Base-by-base conservation (phyloP, 2,888 invertebrate species). In the Rhingia campestris region DNA sequence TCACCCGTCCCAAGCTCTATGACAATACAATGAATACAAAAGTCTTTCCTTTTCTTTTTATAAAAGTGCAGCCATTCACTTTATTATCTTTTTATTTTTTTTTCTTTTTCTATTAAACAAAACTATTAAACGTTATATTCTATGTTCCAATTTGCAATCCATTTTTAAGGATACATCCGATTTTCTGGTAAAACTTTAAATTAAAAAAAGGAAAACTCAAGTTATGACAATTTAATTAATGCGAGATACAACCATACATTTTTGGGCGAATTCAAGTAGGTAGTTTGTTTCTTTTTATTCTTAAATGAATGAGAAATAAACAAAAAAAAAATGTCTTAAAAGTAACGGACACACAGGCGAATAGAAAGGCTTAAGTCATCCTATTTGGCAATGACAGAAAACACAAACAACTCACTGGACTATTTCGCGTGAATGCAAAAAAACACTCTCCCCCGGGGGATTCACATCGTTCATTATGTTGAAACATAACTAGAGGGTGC, bases 1-100 rank as follows among this genome's bases (percentile, higher is more conserved):
- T 45, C 32, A 51, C 51, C 51, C n/a, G n/a, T n/a, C n/a, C n/a
- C n/a, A n/a, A 30, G 22, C 6, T n/a, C 7, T 30, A 7, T 22
- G n/a, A 3, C n/a, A 32, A 32, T 30, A 7, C 4, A 35, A 35
- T 9, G 35, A 43, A 45, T 43, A 72, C 4, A 39, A 32, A 37
- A 37, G 4, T 39, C 2, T 6, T 37, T 43, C 12, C 4, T 47
- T n/a, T 33, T 37, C 6, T 41, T 67, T 53, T 58, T 41, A 32
- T 59, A 72, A 82, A 77, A 82, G 82, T 82, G 82, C 77, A 77
- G 63, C 67, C 59, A 75, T 63, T 79, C 79, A 77, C 73, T 82
- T 82, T 79, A 82, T 79, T 73, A 41, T 10, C 6, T 39, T 58
- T 69, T 76, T 66, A 37, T 75, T 67, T 66, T 43, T 75, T 73